phyloP scores from a whole-genome alignment of 2,888 invertebrate species.

The Lucinisca nassula region DNA sequence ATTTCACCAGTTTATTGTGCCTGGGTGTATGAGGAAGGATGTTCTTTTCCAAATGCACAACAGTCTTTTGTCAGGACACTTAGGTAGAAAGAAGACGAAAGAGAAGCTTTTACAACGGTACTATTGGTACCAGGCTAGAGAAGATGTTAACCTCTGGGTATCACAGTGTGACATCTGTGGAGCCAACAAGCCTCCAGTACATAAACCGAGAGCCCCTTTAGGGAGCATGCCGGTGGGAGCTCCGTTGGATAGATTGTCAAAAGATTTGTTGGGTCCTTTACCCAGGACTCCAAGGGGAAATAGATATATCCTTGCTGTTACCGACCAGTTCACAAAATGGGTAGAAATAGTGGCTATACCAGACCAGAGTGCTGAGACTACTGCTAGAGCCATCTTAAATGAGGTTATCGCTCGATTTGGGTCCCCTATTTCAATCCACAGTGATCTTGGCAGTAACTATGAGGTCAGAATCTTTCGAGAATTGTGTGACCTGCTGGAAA shows the following conservation, averaged over 20 bases:
- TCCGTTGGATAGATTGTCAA: slow-evolving; percentile 50
- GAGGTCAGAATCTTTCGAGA: slow-evolving; percentile 59
- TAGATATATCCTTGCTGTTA: slow-evolving; percentile 62
- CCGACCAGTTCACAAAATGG: slow-evolving; percentile 67
- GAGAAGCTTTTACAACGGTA: slow-evolving; percentile 29
- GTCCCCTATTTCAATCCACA: slow-evolving; percentile 43
- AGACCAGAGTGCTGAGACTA: slow-evolving; percentile 59
- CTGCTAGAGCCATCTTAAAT: slow-evolving; percentile 54
- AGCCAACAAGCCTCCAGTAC: slow-evolving; percentile 34
- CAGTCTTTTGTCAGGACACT: slow-evolving; percentile 40
- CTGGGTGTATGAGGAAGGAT: slow-evolving; percentile 23
- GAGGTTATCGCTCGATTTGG: slow-evolving; percentile 62
- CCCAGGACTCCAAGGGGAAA: slow-evolving; percentile 61
- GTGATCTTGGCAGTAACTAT: slow-evolving; percentile 64
- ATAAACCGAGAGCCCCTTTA: neutral
- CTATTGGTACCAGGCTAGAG: slow-evolving; percentile 53
- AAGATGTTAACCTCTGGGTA: slow-evolving; percentile 33
- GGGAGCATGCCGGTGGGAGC: no score
- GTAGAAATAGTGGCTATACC: slow-evolving; percentile 51
- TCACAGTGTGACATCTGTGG: slow-evolving; percentile 50
- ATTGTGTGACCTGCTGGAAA: slow-evolving; percentile 57
- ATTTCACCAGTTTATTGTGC: slow-evolving; percentile 39
- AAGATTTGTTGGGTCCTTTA: slow-evolving; percentile 60
- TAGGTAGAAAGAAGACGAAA: slow-evolving; percentile 51
- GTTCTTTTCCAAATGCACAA: slow-evolving; percentile 40